Base-by-base conservation (phyloP, 2,888 invertebrate genomes). In the Priocnemis perturbator region DNA sequence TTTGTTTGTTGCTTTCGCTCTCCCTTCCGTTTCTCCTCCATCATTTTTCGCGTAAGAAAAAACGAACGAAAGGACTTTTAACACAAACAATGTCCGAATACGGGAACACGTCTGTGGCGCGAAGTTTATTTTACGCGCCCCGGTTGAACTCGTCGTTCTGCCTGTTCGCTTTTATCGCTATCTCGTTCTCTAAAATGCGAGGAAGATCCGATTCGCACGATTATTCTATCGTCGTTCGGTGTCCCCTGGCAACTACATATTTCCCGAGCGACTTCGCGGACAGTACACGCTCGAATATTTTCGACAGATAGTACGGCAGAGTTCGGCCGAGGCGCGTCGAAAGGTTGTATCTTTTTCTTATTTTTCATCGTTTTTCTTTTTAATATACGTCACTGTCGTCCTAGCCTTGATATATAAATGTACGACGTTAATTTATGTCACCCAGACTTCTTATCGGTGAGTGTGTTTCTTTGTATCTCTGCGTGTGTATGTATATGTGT, bases 41-140 rank as follows among this genome's bases (percentile, higher is more conserved):
- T 58, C 21, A 56, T 37, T n/a, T 57, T 62, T 60, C 71, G 73
- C 71, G 58, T 63, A 71, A 75, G 56, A 48, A 26, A 71, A 69
- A 71, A 64, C 15, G 55, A 71, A 76, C 48, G 45, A 60, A 37
- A 66, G 60, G 55, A 64, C 58, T 50, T 14, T 20, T 60, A 71
- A 66, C 48, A 14, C 14, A 62, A 76, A 74, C 66, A 70, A 69
- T 64, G 56, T 69, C 73, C 76, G 77, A 81, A 81, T 81, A 77
- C 72, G 79, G 83, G 81, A 81, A 79, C 82, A 76, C 81, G 77
- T 81, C 65, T 73, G 80, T 81, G 73, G 81, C 79, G 79, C 75
- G 79, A 83, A 81, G 80, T 77, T 37, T 11, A 9, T 7, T 7
- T 26, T 79, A 77, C 81, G 81, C 79, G 82, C 80, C 71, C 80